Evolutionary conservation across 2,797 vertebrate genomes (phyloP).

Genomic region (Sebastes hubbsi): DNA sequence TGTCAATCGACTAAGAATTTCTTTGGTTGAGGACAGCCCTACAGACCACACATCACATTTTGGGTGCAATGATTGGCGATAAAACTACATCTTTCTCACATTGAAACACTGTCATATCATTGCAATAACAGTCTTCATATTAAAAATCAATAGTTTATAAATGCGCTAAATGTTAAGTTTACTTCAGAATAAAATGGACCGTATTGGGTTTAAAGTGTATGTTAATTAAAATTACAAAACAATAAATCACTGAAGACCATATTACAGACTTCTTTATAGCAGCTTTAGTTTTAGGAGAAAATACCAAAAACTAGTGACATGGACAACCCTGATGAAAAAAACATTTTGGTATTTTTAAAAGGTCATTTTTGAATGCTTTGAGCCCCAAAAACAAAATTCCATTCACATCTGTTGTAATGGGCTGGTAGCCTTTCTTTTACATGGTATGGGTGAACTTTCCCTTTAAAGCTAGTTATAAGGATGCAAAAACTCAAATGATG

Average conservation of each 20-base stretch:
- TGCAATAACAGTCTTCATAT: neutral
- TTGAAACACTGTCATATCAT: neutral
- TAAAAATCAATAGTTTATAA: neutral
- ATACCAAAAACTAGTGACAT: neutral
- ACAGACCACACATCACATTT: neutral
- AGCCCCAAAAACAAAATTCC: too few species aligned
- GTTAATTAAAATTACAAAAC: neutral
- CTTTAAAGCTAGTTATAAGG: neutral
- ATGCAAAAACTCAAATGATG: neutral
- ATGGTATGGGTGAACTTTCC: neutral
- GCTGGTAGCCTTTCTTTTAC: too few species aligned
- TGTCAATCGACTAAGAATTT: too few species aligned
- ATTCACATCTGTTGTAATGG: too few species aligned
- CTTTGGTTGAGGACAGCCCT: too few species aligned
- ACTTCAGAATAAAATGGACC: neutral
- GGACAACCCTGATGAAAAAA: neutral
- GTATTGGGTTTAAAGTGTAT: neutral
- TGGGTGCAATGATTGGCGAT: neutral
- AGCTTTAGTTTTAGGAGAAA: neutral
- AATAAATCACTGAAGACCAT: neutral
- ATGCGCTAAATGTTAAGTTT: neutral
- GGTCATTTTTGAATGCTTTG: too few species aligned
- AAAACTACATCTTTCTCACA: neutral
- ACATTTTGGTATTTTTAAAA: neutral
- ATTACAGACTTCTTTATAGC: neutral